phyloP scores from a whole-genome alignment of 2,888 invertebrate genomes.

The Campopleginae sp. region DNA sequence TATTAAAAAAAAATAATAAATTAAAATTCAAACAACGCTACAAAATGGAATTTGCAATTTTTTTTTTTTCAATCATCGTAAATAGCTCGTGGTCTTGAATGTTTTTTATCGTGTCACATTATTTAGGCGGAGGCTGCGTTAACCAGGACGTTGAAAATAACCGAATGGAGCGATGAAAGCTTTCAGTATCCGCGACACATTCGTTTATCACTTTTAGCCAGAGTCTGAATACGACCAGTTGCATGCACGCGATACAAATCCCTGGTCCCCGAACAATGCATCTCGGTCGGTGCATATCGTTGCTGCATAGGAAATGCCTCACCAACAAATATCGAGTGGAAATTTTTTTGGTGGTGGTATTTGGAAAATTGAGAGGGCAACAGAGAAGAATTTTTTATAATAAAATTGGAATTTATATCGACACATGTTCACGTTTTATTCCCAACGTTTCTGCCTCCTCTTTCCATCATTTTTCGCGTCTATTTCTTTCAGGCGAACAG shows the following conservation, averaged over 20 bases:
- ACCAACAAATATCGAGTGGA: slow-evolving; percentile 26
- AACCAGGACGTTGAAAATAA: background rate
- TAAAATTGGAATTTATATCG: slow-evolving; percentile 67
- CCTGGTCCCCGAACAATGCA: background rate
- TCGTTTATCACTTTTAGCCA: slow-evolving; percentile 25
- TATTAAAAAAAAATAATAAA: background rate
- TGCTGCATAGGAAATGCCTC: background rate
- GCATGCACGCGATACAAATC: slow-evolving; percentile 7
- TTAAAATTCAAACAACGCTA: too few relatives aligned
- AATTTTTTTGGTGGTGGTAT: slow-evolving; percentile 1
- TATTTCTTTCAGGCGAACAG: background rate
- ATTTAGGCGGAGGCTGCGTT: background rate
- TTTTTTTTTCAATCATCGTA: too few relatives aligned
- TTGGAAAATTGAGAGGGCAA: background rate
- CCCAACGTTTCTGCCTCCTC: slow-evolving; percentile 17
- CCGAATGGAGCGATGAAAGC: background rate
- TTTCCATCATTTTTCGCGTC: slow-evolving; percentile 7
- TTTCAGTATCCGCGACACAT: slow-evolving; percentile 5
- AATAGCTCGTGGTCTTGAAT: background rate
- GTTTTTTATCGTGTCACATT: background rate
- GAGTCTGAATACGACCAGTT: slow-evolving; percentile 21
- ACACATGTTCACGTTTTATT: slow-evolving; percentile 47
- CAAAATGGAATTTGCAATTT: background rate
- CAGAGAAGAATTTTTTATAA: slow-evolving; percentile 23
- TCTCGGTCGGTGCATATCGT: background rate